Percentiles rank a stretch among this genome's conserved stretches.
These are phyloP conservation scores for Xiphophorus hellerii DNA, from an alignment of 2,113 vertebrate species.

Conservation along the genomic window DNA sequence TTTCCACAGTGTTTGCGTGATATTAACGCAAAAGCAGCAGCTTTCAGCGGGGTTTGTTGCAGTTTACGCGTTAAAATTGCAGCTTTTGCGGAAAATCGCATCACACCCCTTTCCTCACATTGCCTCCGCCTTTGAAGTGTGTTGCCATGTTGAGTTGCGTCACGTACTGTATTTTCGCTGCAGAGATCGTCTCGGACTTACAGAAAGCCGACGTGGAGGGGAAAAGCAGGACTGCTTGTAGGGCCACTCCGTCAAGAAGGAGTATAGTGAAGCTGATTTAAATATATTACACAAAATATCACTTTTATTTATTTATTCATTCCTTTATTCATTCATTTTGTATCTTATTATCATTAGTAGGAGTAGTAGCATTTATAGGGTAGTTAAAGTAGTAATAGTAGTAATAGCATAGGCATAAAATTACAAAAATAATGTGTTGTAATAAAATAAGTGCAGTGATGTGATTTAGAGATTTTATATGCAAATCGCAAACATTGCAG, in stretches of 20 bases:
- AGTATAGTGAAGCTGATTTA: no score
- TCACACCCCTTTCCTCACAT: conserved; percentile 71
- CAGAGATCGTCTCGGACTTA: conserved; percentile 62
- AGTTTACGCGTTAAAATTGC: conserved; percentile 30
- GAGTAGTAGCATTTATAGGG: no score
- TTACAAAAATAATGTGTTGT: no score
- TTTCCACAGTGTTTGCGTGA: rapidly evolving
- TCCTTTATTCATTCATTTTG: no score
- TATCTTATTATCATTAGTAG: no score
- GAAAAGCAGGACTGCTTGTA: background rate
- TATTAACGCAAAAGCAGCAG: rapidly evolving
- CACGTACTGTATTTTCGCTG: conserved; percentile 76
- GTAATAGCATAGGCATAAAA: no score
- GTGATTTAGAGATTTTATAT: no score
- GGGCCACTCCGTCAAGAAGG: background rate
- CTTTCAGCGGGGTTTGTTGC: conserved; percentile 12
- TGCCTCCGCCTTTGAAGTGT: conserved; percentile 77
- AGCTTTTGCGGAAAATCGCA: conserved; percentile 65
- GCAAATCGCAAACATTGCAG: no score
- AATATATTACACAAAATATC: no score
- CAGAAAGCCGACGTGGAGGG: conserved; percentile 26
- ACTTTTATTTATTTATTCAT: no score
- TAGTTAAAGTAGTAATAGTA: no score
- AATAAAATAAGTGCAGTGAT: no score
- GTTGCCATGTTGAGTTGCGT: conserved; percentile 80